Evolutionary conservation across 2,797 vertebrate genomes (phyloP).

Genomic region (Alcedo quadribrachys): DNA sequence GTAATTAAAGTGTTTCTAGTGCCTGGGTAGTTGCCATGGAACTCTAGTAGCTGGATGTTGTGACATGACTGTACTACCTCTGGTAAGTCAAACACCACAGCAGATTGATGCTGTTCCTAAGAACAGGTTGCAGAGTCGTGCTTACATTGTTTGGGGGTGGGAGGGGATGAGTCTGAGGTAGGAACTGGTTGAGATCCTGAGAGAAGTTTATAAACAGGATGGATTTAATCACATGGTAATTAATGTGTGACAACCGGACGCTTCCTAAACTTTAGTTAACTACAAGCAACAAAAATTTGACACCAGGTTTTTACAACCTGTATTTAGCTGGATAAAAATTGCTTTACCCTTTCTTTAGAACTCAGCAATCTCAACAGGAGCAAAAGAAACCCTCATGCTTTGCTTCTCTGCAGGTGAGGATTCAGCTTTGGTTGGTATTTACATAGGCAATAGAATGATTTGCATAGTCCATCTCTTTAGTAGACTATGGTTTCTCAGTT

Average conservation of each 20-base stretch:
- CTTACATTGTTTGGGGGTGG: not conserved
- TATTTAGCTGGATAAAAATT: not conserved
- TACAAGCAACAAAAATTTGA: not conserved
- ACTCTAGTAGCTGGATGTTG: not conserved
- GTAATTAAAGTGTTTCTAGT: not conserved
- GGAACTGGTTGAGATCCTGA: not conserved
- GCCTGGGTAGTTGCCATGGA: conserved; percentile 3
- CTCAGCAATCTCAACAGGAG: not conserved
- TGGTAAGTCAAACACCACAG: not conserved
- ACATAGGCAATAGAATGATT: not conserved
- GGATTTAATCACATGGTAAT: conserved; percentile 18
- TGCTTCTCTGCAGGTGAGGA: not conserved
- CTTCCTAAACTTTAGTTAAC: not conserved
- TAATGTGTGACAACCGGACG: not conserved
- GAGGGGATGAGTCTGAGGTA: not conserved
- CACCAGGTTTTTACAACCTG: fast-evolving
- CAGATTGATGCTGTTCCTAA: not conserved
- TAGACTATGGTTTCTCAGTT: not conserved
- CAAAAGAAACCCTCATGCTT: not conserved
- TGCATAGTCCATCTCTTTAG: not conserved
- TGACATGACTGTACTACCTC: not conserved
- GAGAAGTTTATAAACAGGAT: conserved; percentile 31
- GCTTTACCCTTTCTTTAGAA: not conserved
- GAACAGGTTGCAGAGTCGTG: not conserved
- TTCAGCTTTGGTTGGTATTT: conserved; percentile 9